Conservation (phyloP, 1,140 invertebrate species). For the Brachionus angularis region DNA sequence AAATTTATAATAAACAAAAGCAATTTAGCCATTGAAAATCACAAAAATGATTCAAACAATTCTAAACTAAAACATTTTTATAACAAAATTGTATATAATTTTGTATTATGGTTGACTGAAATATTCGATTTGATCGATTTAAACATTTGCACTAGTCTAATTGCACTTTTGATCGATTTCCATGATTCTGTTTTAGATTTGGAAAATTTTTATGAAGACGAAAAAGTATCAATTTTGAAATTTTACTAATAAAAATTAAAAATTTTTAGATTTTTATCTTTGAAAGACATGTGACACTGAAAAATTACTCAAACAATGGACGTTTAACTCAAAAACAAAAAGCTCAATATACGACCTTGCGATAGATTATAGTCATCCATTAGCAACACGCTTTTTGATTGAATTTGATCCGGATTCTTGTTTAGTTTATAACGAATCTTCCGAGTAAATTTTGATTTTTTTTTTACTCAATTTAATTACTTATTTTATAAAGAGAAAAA, state of each 20-base stretch:
- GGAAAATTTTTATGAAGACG: background rate
- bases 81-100: background rate
- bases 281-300: slow-evolving; percentile 7
- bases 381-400: slow-evolving; percentile 27
- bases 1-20: background rate
- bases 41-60: background rate
- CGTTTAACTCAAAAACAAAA: slow-evolving; percentile 32
- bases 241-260: background rate
- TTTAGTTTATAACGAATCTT: background rate
- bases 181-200: too few species aligned
- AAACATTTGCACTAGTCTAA: background rate
- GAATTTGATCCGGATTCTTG: background rate
- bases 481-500: background rate
- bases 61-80: background rate
- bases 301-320: slow-evolving; percentile 1
- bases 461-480: background rate
- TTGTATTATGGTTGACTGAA: background rate
- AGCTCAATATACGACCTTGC: slow-evolving; percentile 12
- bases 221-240: background rate
- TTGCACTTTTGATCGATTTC: too few species aligned
- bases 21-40: background rate
- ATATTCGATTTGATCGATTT: background rate
- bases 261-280: too few species aligned
- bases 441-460: slow-evolving; percentile 19
- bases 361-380: slow-evolving; percentile 4